Percentiles rank a stretch among this genome's conserved stretches.
phyloP scores from a whole-genome alignment of 2,888 invertebrate genomes.

The Pheosia gnoma region DNA sequence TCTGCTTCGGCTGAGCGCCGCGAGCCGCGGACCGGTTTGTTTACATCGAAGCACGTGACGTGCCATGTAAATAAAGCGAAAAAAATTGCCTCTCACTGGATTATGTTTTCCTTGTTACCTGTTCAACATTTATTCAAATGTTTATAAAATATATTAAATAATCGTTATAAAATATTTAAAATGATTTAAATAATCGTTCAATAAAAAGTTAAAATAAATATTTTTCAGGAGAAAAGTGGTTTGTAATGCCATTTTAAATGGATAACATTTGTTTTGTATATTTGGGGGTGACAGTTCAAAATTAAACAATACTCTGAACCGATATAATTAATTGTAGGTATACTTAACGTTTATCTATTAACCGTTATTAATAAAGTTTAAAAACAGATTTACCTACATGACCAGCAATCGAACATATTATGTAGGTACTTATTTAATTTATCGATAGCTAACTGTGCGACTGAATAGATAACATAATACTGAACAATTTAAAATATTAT shows the following conservation, averaged over 20 bases:
- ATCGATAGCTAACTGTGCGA: not conserved
- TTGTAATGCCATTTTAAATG: not conserved
- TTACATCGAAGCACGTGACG: constrained; percentile 79
- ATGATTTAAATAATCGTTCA: too few species aligned
- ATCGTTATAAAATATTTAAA: too few species aligned
- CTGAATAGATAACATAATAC: constrained; percentile 22
- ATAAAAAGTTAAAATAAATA: too few species aligned
- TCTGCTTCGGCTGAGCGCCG: constrained; percentile 48
- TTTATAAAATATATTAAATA: too few species aligned
- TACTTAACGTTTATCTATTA: not conserved
- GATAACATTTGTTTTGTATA: too few species aligned
- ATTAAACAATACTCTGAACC: constrained; percentile 10
- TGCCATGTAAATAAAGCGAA: constrained; percentile 53
- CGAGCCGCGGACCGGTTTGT: constrained; percentile 74
- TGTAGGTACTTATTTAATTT: not conserved
- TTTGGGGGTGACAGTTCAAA: not conserved
- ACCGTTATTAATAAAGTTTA: not conserved
- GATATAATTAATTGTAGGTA: not conserved
- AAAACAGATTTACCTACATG: not conserved
- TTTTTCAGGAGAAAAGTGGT: too few species aligned
- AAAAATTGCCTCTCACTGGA: constrained; percentile 21
- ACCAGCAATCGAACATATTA: constrained; percentile 2
- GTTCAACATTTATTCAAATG: too few species aligned
- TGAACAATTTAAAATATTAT: constrained; percentile 23
- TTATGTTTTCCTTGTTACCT: constrained; percentile 19